Evolutionary conservation across 2,888 invertebrate species (phyloP).

Genomic region (Drosophila macrothrix): DNA sequence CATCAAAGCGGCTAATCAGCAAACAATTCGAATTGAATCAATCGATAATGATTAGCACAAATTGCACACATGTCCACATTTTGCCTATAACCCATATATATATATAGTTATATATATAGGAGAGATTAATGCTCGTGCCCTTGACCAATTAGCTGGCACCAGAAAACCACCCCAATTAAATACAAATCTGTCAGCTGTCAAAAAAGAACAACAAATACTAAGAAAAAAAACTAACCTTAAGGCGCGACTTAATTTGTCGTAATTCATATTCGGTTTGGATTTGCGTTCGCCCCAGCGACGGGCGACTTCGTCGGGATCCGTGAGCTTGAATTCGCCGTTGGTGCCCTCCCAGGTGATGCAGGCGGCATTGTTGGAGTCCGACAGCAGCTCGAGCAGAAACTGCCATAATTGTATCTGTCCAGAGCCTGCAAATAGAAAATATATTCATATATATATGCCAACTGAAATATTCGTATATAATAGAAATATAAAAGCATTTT

Average conservation of each 20-base stretch:
- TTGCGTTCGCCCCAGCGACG: slow-evolving; percentile 99
- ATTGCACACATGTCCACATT: slow-evolving; percentile 79
- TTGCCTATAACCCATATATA: slow-evolving; percentile 16
- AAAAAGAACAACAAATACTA: background rate
- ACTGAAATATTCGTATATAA: slow-evolving; percentile 9
- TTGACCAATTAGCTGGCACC: slow-evolving; percentile 67
- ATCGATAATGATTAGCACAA: slow-evolving; percentile 59
- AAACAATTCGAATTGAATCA: slow-evolving; percentile 51
- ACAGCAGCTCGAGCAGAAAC: slow-evolving; percentile 97
- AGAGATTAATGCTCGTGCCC: slow-evolving; percentile 22
- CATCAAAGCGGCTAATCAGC: slow-evolving; percentile 77
- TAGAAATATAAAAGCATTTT: slow-evolving; percentile 57
- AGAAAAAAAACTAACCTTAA: slow-evolving; percentile 89
- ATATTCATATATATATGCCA: slow-evolving; percentile 6
- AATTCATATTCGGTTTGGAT: slow-evolving; percentile 99
- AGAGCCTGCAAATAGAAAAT: slow-evolving; percentile 88
- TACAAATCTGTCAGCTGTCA: slow-evolving; percentile 3
- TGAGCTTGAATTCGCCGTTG: slow-evolving; percentile 99
- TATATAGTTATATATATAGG: background rate
- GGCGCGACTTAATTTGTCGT: slow-evolving; percentile 98
- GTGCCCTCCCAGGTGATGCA: slow-evolving; percentile 99
- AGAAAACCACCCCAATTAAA: slow-evolving; percentile 45
- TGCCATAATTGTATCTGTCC: slow-evolving; percentile 99
- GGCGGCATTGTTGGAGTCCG: slow-evolving; percentile 97
- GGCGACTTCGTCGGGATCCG: slow-evolving; percentile 99